Evolutionary conservation across 2,797 vertebrate species (phyloP).

Genomic region (Spatula versicolor): DNA sequence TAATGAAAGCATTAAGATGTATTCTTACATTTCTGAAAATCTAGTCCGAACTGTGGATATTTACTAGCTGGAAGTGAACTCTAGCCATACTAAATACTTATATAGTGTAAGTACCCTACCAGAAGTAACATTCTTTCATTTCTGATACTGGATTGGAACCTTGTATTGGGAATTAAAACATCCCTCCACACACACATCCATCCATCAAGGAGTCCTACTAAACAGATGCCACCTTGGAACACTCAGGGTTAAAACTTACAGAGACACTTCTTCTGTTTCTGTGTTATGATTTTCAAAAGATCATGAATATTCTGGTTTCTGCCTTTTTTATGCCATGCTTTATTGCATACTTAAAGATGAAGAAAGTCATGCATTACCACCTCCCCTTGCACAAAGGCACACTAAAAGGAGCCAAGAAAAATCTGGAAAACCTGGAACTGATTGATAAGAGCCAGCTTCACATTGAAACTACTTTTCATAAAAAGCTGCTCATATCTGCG

Average conservation of each 20-base stretch:
- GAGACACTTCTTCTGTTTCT: not conserved
- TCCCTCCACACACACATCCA: rapidly evolving
- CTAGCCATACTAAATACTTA: not conserved
- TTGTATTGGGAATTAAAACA: not conserved
- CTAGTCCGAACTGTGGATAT: not conserved
- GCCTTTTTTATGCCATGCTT: not conserved
- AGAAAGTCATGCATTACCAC: not conserved
- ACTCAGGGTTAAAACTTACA: not conserved
- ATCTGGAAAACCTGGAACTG: not conserved
- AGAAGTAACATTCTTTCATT: not conserved
- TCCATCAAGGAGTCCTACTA: not conserved
- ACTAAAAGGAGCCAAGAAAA: not conserved
- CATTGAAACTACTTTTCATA: not conserved
- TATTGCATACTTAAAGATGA: not conserved
- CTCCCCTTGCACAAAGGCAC: not conserved
- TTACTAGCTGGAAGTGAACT: not conserved
- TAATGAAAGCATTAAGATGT: not conserved
- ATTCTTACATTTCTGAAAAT: not conserved
- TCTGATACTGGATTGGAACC: not conserved
- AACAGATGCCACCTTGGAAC: not conserved
- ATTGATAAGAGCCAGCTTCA: not conserved
- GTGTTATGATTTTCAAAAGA: not conserved
- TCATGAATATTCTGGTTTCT: not conserved
- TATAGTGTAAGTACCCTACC: not conserved
- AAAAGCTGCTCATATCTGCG: not conserved